Evolutionary conservation across 2,113 vertebrate genomes (phyloP).

Genomic region (Semnornis frantzii): DNA sequence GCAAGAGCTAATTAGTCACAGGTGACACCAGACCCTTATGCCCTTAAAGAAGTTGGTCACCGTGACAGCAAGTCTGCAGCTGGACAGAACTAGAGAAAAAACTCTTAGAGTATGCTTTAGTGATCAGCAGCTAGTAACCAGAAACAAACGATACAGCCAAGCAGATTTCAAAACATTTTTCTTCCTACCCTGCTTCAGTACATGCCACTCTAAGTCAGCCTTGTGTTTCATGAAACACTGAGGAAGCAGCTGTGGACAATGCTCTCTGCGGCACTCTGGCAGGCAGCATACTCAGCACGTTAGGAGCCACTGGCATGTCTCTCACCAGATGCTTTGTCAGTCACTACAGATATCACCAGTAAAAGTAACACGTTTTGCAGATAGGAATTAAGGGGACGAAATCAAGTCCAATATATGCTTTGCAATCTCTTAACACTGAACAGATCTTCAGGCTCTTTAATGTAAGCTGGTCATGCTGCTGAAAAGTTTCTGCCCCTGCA

Average conservation of each 20-base stretch:
- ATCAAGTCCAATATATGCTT: accelerated
- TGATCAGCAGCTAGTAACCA: neutral
- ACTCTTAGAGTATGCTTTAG: neutral
- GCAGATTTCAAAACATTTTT: neutral
- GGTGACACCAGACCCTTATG: neutral
- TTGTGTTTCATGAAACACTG: neutral
- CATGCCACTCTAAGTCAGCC: neutral
- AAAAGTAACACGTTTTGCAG: neutral
- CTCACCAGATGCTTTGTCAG: neutral
- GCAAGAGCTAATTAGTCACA: neutral
- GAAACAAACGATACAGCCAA: neutral
- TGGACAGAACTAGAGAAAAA: accelerated
- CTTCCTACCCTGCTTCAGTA: neutral
- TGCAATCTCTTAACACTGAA: neutral
- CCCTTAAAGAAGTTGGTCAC: neutral
- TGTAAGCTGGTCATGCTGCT: neutral
- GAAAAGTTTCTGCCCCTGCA: neutral
- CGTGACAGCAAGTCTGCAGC: neutral
- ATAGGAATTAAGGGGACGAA: neutral
- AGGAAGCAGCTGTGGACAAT: neutral
- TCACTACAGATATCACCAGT: neutral
- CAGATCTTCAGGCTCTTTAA: neutral
- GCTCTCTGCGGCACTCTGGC: neutral
- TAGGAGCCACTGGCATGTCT: neutral
- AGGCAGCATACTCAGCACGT: neutral